Percentiles rank a stretch among this genome's conserved stretches.
phyloP scores from a whole-genome alignment of 2,113 vertebrate species.

The Girardinichthys multiradiatus region DNA sequence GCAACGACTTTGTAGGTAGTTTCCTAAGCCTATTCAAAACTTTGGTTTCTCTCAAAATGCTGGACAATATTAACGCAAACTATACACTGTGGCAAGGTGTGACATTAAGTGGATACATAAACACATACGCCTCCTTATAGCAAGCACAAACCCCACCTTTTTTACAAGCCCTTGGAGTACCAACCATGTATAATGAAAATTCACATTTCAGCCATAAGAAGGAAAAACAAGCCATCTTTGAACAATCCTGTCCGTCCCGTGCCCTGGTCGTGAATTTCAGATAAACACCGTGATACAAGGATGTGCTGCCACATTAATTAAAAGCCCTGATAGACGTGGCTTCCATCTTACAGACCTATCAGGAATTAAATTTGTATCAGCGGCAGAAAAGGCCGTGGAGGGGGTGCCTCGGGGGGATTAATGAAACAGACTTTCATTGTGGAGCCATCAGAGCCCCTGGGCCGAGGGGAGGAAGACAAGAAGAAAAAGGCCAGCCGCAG shows the following conservation, averaged over 20 bases:
- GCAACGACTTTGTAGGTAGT: constrained; percentile 54
- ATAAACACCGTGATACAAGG: constrained; percentile 72
- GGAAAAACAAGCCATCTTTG: constrained; percentile 70
- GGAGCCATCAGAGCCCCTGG: constrained; percentile 75
- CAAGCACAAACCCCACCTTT: constrained; percentile 60
- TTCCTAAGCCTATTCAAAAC: constrained; percentile 66
- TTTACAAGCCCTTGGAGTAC: constrained; percentile 73
- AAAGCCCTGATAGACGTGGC: constrained; percentile 76
- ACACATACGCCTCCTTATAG: constrained; percentile 59
- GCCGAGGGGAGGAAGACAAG: constrained; percentile 57
- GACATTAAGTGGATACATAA: constrained; percentile 64
- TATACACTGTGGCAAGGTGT: constrained; percentile 65
- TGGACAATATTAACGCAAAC: constrained; percentile 66
- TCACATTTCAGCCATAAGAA: constrained; percentile 71
- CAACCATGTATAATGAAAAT: constrained; percentile 77
- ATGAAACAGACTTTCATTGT: constrained; percentile 84
- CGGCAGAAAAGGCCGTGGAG: constrained; percentile 76
- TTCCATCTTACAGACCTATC: constrained; percentile 79
- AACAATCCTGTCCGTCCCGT: constrained; percentile 67
- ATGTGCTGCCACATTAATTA: constrained; percentile 78
- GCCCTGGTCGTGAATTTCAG: constrained; percentile 71
- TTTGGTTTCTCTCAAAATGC: constrained; percentile 66
- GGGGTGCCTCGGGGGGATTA: constrained; percentile 79
- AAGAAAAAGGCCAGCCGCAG: constrained; percentile 75
- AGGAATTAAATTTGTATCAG: constrained; percentile 81